Evolutionary conservation across 2,113 vertebrate genomes (phyloP), one percentile per base, ranked within the genome.

Genomic region (Pachycephala philippinensis): DNA sequence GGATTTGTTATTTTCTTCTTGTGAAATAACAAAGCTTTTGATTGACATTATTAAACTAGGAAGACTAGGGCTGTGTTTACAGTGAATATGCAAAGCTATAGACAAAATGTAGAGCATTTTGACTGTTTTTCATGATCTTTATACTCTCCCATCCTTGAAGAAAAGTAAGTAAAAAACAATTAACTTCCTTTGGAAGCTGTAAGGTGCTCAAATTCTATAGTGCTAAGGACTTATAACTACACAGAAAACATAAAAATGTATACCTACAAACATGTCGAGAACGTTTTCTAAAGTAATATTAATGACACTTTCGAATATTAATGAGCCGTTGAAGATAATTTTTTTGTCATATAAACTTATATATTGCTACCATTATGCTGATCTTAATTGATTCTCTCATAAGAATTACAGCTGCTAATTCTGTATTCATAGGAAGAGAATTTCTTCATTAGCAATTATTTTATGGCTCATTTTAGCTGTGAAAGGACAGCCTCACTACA

Each of bases 381-480:
- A 57, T 91, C 42, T 63, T 91, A 94, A 89, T 72, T 87, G 69
- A 92, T 84, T 90, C 39, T n/a, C 35, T 89, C 33, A 4, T 39
- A 84, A 90, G 84, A 93, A 77, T 84, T 91, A 78, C 39, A 37
- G 35, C 78, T 84, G 24, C 47, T 94, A 82, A 90, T 96, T 92
- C 53, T 69, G 37, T 75, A 95, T 92, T 96, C 94, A 82, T 84
- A 87, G 60, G 26, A 75, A 9, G 6, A 56, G 52, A 93, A 52
- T 63, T 84, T 90, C 56, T 91, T 76, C 57, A 79, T 91, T 91
- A 89, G 63, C 54, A 44, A 45, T 71, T 84, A 71, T 64, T 84
- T 93, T 69, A 87, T 94, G 49, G 49, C 42, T 95, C 39, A 35
- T 74, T 95, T 87, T 93, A 79, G 60, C 44, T 60, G n/a, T 42